Evolutionary conservation across 2,113 vertebrate genomes (phyloP), one percentile per base, ranked within the genome.

Genomic region (Suricata suricatta): DNA sequence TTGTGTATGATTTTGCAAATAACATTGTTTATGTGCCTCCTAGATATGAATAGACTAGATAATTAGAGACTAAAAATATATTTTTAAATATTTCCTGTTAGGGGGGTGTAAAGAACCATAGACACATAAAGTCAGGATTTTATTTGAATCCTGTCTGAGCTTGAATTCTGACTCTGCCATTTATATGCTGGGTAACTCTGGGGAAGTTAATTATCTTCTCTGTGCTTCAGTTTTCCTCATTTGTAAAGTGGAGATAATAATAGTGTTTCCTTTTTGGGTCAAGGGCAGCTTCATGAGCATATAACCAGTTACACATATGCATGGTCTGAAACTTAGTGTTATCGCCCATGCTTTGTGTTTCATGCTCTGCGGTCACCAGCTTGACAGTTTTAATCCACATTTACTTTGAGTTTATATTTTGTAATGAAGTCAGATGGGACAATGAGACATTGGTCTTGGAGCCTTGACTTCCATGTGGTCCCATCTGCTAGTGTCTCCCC

Each of bases 1-100:
- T 71, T 64, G 64, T 83, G 52, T 77, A 31, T 93, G 31, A 54
- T 68, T 77, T 82, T 88, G 21, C 69, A 83, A 52, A 31, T 38
- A 16, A 41, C 47, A 63, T 79, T 79, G 29, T 86, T 60, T 68
- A n/a, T 82, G 16, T 87, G 17, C 10, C 13, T 90, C 90, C 11
- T 87, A 60, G 76, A 92, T 44, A 25, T 85, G 72, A 19, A 33
- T n/a, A 68, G 54, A 57, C 23, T 82, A 54, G 68, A 25, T 52
- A 84, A 86, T 93, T 57, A 80, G 63, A 85, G 50, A 87, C 85
- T 77, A 38, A 17, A 63, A 38, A 31, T n/a, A 2, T 9, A 82
- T 54, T 68, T 72, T 54, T 82, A 52, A 41, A 41, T 57, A 17
- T 91, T 77, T 69, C 17, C 50, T 92, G 72, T 83, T 50, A 64